phyloP scores from a whole-genome alignment of 2,888 invertebrate species.

The Dicycla oo region DNA sequence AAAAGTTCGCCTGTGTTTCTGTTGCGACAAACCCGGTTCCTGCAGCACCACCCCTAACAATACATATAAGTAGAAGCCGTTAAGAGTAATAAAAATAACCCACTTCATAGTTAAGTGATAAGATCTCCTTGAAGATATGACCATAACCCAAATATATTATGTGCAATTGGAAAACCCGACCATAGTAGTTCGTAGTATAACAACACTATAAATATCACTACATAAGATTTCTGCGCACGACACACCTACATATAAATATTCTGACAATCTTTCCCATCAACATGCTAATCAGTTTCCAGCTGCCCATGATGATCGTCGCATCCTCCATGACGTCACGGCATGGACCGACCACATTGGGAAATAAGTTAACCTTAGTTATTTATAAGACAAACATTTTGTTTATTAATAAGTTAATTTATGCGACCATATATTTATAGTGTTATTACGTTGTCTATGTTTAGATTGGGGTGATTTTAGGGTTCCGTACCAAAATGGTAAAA shows the following conservation, averaged over 20 bases:
- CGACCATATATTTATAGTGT: background rate
- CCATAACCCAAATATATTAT: background rate
- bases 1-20: too few species aligned
- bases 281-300: constrained; percentile 1
- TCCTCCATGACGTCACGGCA: constrained; percentile 21
- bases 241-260: background rate
- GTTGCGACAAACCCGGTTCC: too few species aligned
- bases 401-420: constrained; percentile 13
- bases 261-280: background rate
- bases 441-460: background rate
- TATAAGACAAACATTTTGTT: background rate
- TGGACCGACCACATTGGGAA: background rate
- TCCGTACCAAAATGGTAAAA: too few species aligned
- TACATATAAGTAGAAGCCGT: background rate
- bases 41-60: too few species aligned
- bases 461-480: too few species aligned
- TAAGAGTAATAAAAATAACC: constrained; percentile 2
- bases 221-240: background rate
- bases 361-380: constrained; percentile 11
- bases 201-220: background rate
- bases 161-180: constrained; percentile 17
- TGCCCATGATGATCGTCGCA: background rate
- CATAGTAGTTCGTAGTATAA: background rate
- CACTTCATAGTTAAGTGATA: background rate
- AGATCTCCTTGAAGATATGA: background rate